Evolutionary conservation across 2,113 vertebrate genomes (phyloP), one percentile per base, ranked within the genome.

Genomic region (Ochotona princeps): DNA sequence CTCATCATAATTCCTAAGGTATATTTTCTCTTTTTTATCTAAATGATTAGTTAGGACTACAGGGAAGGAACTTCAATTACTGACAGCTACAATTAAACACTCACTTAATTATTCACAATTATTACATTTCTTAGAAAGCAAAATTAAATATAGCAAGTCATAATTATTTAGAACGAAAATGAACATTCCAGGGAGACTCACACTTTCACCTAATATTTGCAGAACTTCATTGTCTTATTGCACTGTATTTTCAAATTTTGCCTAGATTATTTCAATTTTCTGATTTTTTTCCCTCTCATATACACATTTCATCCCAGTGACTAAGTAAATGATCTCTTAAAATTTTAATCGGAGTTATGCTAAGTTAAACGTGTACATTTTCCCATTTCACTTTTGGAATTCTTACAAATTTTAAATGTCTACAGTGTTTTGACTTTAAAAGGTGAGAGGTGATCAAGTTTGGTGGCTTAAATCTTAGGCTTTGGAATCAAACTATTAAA

Each of bases 111-210:
- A 69, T 92, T 75, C 72, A 8, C 2, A 21, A 30, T 78, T 75
- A 38, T 78, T 54, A 20, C 3, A 90, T 85, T 90, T 92, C 17
- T 57, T 51, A 72, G n/a, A 66, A 66, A 91, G 57, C 14, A 83
- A 95, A 76, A 94, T 83, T 82, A 82, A 83, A 20, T 9, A n/a
- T 70, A 78, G 35, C 14, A 85, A 75, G 13, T 67, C 5, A 70
- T 13, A 28, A 2, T 63, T 83, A 65, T 70, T 86, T 61, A 38
- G 73, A 26, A 30, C 2, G n/a, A 93, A 15, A 82, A 87, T 60
- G 4, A 32, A 4, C 73, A 83, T 32, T 61, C 88, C 30, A 21
- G 5, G 35, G 32, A 80, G 15, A 32, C 1, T 84, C 25, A 26
- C 47, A 82, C 67, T 81, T 94, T 1, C 3, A 75, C 20, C 3